phyloP scores from a whole-genome alignment of 2,113 vertebrate species.

The Ancistrus triradiatus region DNA sequence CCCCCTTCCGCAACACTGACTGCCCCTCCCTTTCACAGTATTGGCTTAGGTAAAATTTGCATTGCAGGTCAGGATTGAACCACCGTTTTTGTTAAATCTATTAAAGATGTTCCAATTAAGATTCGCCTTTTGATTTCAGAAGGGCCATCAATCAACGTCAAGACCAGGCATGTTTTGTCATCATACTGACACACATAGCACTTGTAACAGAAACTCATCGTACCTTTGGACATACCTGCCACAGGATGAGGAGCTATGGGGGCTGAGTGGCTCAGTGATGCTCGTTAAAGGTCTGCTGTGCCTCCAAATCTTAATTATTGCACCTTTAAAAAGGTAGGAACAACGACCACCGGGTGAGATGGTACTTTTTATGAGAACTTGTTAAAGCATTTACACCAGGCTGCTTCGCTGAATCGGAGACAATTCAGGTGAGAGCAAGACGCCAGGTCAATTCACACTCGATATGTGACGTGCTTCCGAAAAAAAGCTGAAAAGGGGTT shows the following conservation, averaged over 20 bases:
- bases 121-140: not conserved
- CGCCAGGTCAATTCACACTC: not conserved
- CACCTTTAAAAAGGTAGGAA: constrained; percentile 17
- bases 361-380: constrained; percentile 26
- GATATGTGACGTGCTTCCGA: too few species aligned
- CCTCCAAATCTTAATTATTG: not conserved
- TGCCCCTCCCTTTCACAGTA: constrained; percentile 44
- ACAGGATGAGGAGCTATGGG: not conserved
- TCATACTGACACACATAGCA: not conserved
- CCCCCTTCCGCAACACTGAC: constrained; percentile 20
- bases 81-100: constrained; percentile 22
- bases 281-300: not conserved
- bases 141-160: not conserved
- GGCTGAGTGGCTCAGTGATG: not conserved
- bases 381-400: constrained; percentile 1
- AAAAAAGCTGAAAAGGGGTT: not conserved
- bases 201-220: constrained; percentile 21
- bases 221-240: constrained; percentile 4
- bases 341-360: too few species aligned
- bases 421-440: not conserved
- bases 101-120: constrained; percentile 13
- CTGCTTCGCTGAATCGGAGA: too few species aligned
- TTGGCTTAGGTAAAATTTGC: constrained; percentile 28
- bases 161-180: too few species aligned
- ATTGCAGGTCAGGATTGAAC: constrained; percentile 24